Conservation (phyloP, 2,888 invertebrate species). For the Loripinus fragilis region DNA sequence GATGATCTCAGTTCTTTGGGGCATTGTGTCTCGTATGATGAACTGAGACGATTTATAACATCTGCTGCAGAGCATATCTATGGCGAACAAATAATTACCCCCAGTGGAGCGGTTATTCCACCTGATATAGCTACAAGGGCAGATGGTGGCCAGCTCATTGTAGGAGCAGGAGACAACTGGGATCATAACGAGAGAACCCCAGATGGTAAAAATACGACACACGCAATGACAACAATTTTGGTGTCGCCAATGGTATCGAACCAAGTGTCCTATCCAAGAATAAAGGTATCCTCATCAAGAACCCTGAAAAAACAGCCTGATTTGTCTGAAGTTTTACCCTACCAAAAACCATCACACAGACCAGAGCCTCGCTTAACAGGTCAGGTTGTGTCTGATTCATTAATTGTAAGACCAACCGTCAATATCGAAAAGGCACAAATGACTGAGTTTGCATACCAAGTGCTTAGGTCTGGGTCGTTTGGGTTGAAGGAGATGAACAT, state of each 20-base stretch:
- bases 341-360: not conserved
- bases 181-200: not conserved
- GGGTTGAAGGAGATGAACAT: not conserved
- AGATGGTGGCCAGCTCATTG: not conserved
- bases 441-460: not conserved
- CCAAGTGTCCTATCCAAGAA: not conserved
- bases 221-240: constrained; percentile 1
- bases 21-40: not conserved
- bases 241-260: not conserved
- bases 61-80: not conserved
- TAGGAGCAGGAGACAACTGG: not conserved
- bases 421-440: too few relatives aligned
- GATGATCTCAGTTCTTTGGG: too few relatives aligned
- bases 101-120: not conserved
- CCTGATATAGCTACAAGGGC: not conserved
- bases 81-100: not conserved
- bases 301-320: not conserved
- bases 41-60: not conserved
- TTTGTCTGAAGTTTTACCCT: not conserved
- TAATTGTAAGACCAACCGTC: too few relatives aligned
- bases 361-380: too few relatives aligned
- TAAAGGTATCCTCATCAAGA: not conserved
- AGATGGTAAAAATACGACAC: not conserved
- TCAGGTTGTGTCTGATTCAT: too few relatives aligned
- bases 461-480: not conserved